These are phyloP conservation scores for Acanthopagrus latus DNA, from an alignment of 2,797 vertebrate genomes.

Conservation along the genomic window DNA sequence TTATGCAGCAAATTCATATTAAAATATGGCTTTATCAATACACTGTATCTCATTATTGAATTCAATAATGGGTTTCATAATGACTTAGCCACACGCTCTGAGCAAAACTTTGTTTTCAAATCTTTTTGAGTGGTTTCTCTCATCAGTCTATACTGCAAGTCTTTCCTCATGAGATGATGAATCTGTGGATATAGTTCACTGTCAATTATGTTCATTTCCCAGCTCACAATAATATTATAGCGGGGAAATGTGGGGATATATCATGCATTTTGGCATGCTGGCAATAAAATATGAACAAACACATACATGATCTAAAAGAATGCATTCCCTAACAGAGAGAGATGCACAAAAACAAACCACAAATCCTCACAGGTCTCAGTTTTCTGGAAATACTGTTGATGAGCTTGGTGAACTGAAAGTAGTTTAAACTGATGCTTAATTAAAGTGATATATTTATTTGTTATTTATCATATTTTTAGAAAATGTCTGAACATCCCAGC, in stretches of 20 bases:
- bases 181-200: constrained; percentile 10
- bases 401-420: neutral
- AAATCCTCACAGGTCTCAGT: neutral
- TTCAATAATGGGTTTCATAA: neutral
- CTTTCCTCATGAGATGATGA: constrained; percentile 5
- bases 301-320: neutral
- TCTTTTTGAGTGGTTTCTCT: constrained; percentile 28
- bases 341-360: neutral
- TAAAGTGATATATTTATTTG: neutral
- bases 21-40: constrained; percentile 25
- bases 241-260: neutral
- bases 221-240: constrained; percentile 17
- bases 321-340: neutral
- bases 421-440: neutral
- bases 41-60: constrained; percentile 2
- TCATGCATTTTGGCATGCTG: neutral
- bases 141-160: constrained; percentile 6
- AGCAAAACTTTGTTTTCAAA: constrained; percentile 18
- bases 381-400: neutral
- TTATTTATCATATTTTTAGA: too few species aligned
- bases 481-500: too few species aligned
- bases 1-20: constrained; percentile 21
- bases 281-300: constrained; percentile 10
- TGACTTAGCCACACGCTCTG: neutral
- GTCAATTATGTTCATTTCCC: constrained; percentile 35